Conservation (phyloP, 2,113 vertebrate genomes). For the Labeo catla region DNA sequence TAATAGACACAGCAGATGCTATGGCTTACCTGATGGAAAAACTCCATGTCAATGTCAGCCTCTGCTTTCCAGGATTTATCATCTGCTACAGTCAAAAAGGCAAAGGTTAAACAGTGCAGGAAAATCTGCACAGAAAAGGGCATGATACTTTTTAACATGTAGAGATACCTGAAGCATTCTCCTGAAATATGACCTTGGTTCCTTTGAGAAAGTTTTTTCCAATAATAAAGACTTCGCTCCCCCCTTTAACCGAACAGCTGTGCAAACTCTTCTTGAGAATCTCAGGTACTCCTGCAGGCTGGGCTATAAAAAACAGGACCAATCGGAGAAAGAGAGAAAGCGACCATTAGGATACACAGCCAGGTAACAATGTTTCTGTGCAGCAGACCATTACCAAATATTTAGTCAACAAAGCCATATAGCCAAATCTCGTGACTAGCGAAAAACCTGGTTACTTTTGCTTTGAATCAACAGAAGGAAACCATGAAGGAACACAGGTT, state of each 20-base stretch:
- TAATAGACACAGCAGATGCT: constrained; percentile 40
- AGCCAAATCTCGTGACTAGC: background rate
- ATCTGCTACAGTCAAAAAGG: constrained; percentile 75
- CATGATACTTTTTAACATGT: background rate
- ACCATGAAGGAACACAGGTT: background rate
- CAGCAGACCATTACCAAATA: background rate
- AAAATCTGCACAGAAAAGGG: background rate
- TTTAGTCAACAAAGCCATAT: background rate
- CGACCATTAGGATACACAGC: background rate
- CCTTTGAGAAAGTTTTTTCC: constrained; percentile 99
- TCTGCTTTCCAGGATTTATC: constrained; percentile 95
- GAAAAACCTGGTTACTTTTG: background rate
- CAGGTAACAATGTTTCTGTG: constrained; percentile 17
- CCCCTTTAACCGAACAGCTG: constrained; percentile 90
- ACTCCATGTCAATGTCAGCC: constrained; percentile 98
- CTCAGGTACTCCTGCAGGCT: constrained; percentile 95
- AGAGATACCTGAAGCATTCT: constrained; percentile 86
- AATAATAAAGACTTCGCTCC: constrained; percentile 96
- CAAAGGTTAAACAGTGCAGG: constrained; percentile 24
- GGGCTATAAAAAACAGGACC: constrained; percentile 77
- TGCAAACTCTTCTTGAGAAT: constrained; percentile 98
- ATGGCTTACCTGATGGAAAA: constrained; percentile 94
- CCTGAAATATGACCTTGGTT: constrained; percentile 98
- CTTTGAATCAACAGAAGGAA: background rate
- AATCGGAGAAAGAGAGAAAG: background rate